Base-by-base conservation (phyloP, 2,888 invertebrate genomes). In the Agrilus cyanescens region DNA sequence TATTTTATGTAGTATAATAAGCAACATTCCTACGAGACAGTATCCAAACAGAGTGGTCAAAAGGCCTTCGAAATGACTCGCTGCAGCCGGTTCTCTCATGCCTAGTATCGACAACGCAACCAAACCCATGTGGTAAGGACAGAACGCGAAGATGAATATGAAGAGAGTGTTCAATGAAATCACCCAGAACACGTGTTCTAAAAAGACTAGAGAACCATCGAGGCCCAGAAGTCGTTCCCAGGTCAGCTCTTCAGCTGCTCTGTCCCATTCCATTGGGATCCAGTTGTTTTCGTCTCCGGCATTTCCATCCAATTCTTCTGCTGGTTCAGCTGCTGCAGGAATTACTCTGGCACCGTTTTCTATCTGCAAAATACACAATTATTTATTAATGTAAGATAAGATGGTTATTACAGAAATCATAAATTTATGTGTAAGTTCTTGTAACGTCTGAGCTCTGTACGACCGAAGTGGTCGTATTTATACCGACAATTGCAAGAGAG, bases 171-270 rank as follows among this genome's bases (percentile, higher is more conserved):
- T 97, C 20, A 98, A 69, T 0, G 95, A 94, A 14, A 97, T 91
- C 16, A 97, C 95, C 97, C 97, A 98, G 63, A 98, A 96, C 0
- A 98, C 96, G 71, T 98, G 97, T 65, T 98, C 98, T 41, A 98
- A 68, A 62, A 98, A 98, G 37, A 95, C 86, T 56, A 97, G 76
- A 0, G 96, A 96, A 0, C 97, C 97, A 67, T 98, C 97, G 8
- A 98, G 68, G 0, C 97, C 97, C 1, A 98, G 72, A 5, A 98
- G 71, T 50, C 95, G 77, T 62, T 98, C 97, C 98, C 98, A 98
- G 0, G 97, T 98, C 18, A 98, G 70, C 64, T 98, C 98, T 60
- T 96, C 98, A 10, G 90, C 93, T 0, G 94, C 94, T 49, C 95
- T 74, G 61, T 97, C 96, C 95, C 95, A 97, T 60, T 96, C 96